Evolutionary conservation across 2,797 vertebrate species (phyloP).

Genomic region (Poecile montanus): DNA sequence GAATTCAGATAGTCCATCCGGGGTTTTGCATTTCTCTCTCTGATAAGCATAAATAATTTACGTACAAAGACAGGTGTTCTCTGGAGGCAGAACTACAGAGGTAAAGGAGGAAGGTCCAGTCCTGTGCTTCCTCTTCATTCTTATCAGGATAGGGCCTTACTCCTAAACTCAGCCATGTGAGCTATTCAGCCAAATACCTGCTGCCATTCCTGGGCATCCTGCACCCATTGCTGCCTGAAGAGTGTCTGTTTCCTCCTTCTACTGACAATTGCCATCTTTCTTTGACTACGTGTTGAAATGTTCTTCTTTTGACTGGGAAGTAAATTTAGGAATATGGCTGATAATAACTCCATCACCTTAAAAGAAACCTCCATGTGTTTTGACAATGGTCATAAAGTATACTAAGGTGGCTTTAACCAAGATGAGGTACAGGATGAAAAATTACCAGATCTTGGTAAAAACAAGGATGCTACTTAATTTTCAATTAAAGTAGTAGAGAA

Average conservation of each 20-base stretch:
- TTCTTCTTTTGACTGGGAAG: neutral
- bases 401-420: neutral
- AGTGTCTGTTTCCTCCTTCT: neutral
- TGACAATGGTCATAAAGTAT: neutral
- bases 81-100: neutral
- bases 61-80: neutral
- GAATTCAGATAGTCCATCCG: neutral
- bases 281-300: neutral
- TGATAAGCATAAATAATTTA: neutral
- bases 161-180: neutral
- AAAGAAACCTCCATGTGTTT: neutral
- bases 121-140: neutral
- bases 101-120: neutral
- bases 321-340: neutral
- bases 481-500: neutral
- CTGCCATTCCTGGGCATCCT: neutral
- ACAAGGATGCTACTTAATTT: neutral
- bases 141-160: neutral
- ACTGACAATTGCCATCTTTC: neutral
- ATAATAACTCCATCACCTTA: neutral
- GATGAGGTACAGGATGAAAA: neutral
- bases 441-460: neutral
- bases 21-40: neutral
- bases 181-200: neutral
- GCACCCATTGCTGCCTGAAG: neutral